Evolutionary conservation across 1,140 invertebrate species (phyloP), one percentile per base, ranked within the genome.

Genomic region (Pseudobourletiella spinata): DNA sequence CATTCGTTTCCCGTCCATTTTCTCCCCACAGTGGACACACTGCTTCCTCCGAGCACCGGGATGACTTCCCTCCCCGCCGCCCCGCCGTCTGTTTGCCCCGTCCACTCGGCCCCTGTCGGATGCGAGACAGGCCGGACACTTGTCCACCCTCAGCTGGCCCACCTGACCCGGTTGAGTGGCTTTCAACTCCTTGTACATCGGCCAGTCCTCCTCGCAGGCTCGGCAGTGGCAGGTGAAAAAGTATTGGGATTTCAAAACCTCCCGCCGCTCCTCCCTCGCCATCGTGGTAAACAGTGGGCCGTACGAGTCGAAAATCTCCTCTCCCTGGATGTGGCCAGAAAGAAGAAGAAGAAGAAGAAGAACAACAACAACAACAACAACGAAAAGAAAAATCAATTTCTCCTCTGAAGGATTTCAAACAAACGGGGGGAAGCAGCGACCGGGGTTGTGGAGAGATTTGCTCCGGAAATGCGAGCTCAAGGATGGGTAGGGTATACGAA

Each of bases 271-370:
- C 16, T 71, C 51, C 57, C 66, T 72, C 2, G 67, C 39, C 35
- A 76, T 76, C 1, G 73, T 72, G 1, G 82, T 73, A 72, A 79
- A 83, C 28, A 80, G 74, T 18, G 78, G 79, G 18, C 82, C 82
- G 71, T 85, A 84, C 61, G 81, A 82, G 67, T 85, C 83, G 0
- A 79, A 70, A 15, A 85, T 75, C 69, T 84, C 81, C 28, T 76
- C 73, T 2, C 79, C 81, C 64, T 77, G 52, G 26, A 39, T 32
- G 25, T 30, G 8, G 50, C n/a, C n/a, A n/a, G n/a, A n/a, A n/a
- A n/a, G n/a, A n/a, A n/a, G n/a, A n/a, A n/a, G n/a, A n/a, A n/a
- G n/a, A n/a, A n/a, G n/a, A n/a, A n/a, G n/a, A n/a, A n/a, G n/a
- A n/a, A n/a, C n/a, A n/a, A n/a, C n/a, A n/a, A n/a, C n/a, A n/a